These are phyloP conservation scores for Caenorhabditis elegans DNA, from an alignment of 1,140 invertebrate genomes.

Conservation along the genomic window WBcel235 BX284606.5:13109001-13109500, in stretches of 20 bases:
- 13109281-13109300: no score
- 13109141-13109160: slow-evolving; percentile 4
- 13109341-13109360: no score
- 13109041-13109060: not conserved
- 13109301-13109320: no score
- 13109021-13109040: not conserved
- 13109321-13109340: no score
- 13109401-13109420: no score
- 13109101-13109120: slow-evolving; percentile 23
- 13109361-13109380: no score
- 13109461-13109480: no score
- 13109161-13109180: slow-evolving; percentile 22
- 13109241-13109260: not conserved
- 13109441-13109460: no score
- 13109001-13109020: not conserved
- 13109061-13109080: not conserved
- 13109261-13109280: no score
- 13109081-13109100: slow-evolving; percentile 26
- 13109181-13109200: not conserved
- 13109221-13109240: not conserved
- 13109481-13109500: no score
- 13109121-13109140: slow-evolving; percentile 21
- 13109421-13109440: no score
- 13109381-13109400: no score
- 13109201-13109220: not conserved